Evolutionary conservation across 1,140 invertebrate species (phyloP).

Genomic region (Drosophila miranda): DNA sequence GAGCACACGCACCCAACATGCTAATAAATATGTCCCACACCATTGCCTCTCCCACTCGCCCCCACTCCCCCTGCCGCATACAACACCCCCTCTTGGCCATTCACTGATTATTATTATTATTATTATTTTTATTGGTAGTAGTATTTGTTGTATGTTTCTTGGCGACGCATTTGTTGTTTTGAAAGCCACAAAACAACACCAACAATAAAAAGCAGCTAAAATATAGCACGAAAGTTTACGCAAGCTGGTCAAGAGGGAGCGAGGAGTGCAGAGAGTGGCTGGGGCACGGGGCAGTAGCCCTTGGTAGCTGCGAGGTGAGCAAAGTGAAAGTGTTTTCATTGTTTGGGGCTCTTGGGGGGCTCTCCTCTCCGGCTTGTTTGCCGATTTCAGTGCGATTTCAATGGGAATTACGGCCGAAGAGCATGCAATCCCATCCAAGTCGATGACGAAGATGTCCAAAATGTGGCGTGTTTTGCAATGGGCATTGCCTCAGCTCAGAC

Average conservation of each 20-base stretch:
- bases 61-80: neutral
- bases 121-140: constrained; percentile 37
- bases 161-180: constrained; percentile 41
- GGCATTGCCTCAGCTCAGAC: constrained; percentile 37
- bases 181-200: constrained; percentile 10
- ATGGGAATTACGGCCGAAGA: constrained; percentile 38
- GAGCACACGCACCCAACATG: too few species aligned
- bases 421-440: constrained; percentile 33
- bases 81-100: neutral
- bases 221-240: constrained; percentile 61
- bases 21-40: too few species aligned
- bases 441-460: constrained; percentile 37
- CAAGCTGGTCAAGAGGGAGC: constrained; percentile 46
- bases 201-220: too few species aligned
- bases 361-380: neutral
- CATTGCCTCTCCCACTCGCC: neutral
- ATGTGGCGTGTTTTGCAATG: constrained; percentile 49
- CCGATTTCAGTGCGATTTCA: constrained; percentile 48
- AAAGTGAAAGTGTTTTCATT: constrained; percentile 67
- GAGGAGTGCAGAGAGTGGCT: neutral
- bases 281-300: constrained; percentile 6
- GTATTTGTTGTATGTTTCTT: constrained; percentile 26
- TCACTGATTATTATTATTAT: constrained; percentile 30
- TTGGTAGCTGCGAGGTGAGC: constrained; percentile 19
- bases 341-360: too few species aligned